Evolutionary conservation across 2,888 invertebrate species (phyloP), one percentile per base, ranked within the genome.

Genomic region (Nemurella pictetii): DNA sequence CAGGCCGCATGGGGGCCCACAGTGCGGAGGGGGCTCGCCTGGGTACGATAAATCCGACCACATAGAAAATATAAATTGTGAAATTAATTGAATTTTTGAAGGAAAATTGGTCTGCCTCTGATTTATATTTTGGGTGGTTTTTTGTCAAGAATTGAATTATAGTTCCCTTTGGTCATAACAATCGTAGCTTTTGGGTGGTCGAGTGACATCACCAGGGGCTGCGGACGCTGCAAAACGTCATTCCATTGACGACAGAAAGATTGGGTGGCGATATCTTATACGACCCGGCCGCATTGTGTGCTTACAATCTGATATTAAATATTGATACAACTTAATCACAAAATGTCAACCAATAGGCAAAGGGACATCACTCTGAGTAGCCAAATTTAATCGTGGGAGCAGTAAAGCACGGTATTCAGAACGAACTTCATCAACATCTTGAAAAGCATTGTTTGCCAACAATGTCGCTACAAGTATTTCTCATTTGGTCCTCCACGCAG

Each of bases 81-180:
- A 85, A 86, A 86, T 86, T 86, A 86, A 86, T 86, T 86, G 86
- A 86, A 86, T 86, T 86, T 86, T 80, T 73, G n/a, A 82, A 26
- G 26, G 73, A 28, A 82, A 82, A 82, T 82, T 82, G 82, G 82
- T 82, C 36, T 29, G 82, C 55, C 55, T 55, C 55, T 82, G 82
- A 82, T 82, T 28, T 78, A 30, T 78, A 78, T 82, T 82, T 82
- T 82, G 82, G 82, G 82, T 82, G 55, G 72, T 82, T 72, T 82
- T 82, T 55, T 55, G 4, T 32, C 32, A 82, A 20, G 82, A 82
- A 82, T 82, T 82, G 82, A 82, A 82, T 82, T 82, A 82, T 20
- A 72, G 55, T 36, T 82, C 82, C 82, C 82, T 82, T 82, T 72
- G 72, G 82, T 72, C 82, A 72, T 82, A 82, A 82, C 82, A 82